Evolutionary conservation across 2,797 vertebrate species (phyloP).

Genomic region (Synanceia verrucosa): DNA sequence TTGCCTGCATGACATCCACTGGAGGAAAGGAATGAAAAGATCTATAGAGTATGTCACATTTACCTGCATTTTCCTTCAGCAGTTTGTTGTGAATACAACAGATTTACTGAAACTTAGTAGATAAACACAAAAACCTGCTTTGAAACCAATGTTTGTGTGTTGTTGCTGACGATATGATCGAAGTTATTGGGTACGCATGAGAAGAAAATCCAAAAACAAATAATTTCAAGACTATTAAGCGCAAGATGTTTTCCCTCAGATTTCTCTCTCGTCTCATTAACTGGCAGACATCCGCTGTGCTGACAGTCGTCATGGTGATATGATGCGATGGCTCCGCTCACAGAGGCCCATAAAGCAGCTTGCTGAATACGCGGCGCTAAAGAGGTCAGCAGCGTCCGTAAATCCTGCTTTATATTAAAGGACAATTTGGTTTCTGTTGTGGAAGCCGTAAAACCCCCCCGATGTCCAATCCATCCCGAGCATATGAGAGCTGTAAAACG

Average conservation of each 20-base stretch:
- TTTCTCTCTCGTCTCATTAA: slow-evolving; percentile 21
- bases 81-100: too few relatives aligned
- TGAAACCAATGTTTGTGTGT: background rate
- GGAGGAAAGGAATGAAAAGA: too few relatives aligned
- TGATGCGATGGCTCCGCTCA: slow-evolving; percentile 33
- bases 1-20: too few relatives aligned
- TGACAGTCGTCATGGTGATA: slow-evolving; percentile 34
- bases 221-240: background rate
- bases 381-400: slow-evolving; percentile 39
- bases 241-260: background rate
- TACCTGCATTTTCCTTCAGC: too few relatives aligned
- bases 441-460: slow-evolving; percentile 68
- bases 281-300: slow-evolving; percentile 20
- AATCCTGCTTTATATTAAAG: slow-evolving; percentile 69
- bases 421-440: slow-evolving; percentile 71
- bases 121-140: too few relatives aligned
- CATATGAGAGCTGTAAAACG: slow-evolving; percentile 66
- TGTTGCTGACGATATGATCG: background rate
- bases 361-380: slow-evolving; percentile 25
- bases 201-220: background rate
- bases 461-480: slow-evolving; percentile 62
- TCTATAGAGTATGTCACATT: too few relatives aligned
- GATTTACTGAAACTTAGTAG: too few relatives aligned
- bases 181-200: background rate
- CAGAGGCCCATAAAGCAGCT: slow-evolving; percentile 37